phyloP scores from a whole-genome alignment of 2,888 invertebrate species.

The Tenthredo scrophulariae region DNA sequence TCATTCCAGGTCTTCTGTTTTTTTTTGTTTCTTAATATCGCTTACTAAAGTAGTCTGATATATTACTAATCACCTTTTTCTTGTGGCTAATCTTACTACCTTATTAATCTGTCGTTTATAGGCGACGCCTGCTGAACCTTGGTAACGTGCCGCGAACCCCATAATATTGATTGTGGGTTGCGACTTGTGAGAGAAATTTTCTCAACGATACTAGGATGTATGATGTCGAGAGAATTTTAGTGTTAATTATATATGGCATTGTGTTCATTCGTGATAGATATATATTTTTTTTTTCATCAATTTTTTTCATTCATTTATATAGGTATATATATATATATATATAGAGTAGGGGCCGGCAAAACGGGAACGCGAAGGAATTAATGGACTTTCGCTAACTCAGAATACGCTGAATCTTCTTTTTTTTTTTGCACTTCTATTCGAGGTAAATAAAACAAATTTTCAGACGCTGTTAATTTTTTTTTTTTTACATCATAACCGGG shows the following conservation, averaged over 20 bases:
- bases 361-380: too few species aligned
- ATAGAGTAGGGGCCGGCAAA: too few species aligned
- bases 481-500: too few species aligned
- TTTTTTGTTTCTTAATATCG: not conserved
- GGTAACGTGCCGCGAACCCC: conserved; percentile 39
- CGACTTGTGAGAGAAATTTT: conserved; percentile 9
- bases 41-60: not conserved
- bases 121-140: conserved; percentile 38
- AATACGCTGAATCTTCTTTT: too few species aligned
- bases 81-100: conserved; percentile 15
- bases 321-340: too few species aligned
- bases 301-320: not conserved
- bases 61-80: not conserved
- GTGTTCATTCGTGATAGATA: not conserved
- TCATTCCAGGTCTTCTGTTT: not conserved
- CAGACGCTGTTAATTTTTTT: too few species aligned
- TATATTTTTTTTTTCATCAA: not conserved
- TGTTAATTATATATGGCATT: not conserved
- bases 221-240: not conserved
- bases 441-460: too few species aligned
- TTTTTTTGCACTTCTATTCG: too few species aligned
- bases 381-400: too few species aligned
- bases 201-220: not conserved
- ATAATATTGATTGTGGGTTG: conserved; percentile 16
- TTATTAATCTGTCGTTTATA: conserved; percentile 35